Evolutionary conservation across 2,888 invertebrate species (phyloP).

Genomic region (Syritta pipiens): DNA sequence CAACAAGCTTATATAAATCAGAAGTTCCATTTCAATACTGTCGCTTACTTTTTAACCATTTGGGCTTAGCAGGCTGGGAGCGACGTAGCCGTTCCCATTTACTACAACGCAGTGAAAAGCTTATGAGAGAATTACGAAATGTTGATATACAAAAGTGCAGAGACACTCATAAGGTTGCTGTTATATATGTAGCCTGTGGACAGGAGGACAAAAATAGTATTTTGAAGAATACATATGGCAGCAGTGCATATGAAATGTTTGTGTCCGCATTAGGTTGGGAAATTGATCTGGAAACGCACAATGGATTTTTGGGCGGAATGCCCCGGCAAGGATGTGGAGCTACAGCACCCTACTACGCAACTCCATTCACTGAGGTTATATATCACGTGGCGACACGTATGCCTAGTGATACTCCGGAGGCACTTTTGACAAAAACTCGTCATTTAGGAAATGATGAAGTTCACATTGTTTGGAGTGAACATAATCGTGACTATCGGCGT

Average conservation of each 20-base stretch:
- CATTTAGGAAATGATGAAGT: constrained; percentile 99
- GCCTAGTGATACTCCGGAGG: constrained; percentile 93
- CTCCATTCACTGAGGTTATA: constrained; percentile 93
- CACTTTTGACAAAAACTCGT: constrained; percentile 93
- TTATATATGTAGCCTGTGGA: constrained; percentile 98
- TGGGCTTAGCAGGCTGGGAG: constrained; percentile 95
- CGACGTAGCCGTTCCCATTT: constrained; percentile 91
- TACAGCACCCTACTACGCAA: constrained; percentile 96
- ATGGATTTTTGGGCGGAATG: constrained; percentile 96
- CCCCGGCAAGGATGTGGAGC: constrained; percentile 93
- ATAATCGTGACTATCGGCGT: constrained; percentile 95
- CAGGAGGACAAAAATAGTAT: constrained; percentile 98
- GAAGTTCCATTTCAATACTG: constrained; percentile 90
- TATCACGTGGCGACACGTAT: constrained; percentile 99
- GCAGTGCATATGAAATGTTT: constrained; percentile 94
- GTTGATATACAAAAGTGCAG: constrained; percentile 94
- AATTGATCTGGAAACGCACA: constrained; percentile 95
- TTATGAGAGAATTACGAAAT: constrained; percentile 94
- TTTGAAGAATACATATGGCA: constrained; percentile 91
- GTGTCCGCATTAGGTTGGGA: constrained; percentile 84
- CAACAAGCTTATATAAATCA: constrained; percentile 79
- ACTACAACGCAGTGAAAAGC: constrained; percentile 91
- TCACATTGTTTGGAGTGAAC: constrained; percentile 99
- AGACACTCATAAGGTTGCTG: constrained; percentile 97
- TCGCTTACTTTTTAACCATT: constrained; percentile 92